Evolutionary conservation across 2,113 vertebrate genomes (phyloP).

Genomic region (Falco punctatus): DNA sequence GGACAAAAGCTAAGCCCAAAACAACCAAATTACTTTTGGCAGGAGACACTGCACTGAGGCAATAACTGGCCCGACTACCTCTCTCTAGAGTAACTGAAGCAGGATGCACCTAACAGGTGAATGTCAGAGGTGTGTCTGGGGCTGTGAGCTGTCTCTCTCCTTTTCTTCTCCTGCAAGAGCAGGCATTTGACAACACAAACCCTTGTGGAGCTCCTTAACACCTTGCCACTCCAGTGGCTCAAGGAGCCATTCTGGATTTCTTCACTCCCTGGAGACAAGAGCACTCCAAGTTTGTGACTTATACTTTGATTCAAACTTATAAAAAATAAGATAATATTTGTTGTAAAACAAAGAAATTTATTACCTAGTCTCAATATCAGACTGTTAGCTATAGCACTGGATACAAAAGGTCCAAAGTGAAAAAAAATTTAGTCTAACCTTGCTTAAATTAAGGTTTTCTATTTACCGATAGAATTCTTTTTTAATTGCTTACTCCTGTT

Average conservation of each 20-base stretch:
- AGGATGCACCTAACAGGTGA: neutral
- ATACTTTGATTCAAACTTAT: neutral
- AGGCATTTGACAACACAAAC: neutral
- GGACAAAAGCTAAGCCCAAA: neutral
- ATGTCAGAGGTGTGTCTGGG: neutral
- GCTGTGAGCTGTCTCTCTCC: neutral
- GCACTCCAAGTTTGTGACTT: neutral
- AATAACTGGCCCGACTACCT: neutral
- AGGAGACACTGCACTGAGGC: neutral
- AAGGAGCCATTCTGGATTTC: neutral
- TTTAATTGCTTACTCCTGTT: neutral
- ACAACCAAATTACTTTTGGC: neutral
- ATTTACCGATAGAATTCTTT: constrained; percentile 1
- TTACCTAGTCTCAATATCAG: neutral
- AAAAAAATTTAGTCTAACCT: constrained; percentile 25
- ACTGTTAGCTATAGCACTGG: neutral
- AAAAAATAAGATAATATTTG: neutral
- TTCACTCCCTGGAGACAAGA: neutral
- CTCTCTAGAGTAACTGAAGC: neutral
- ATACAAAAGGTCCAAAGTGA: constrained; percentile 42
- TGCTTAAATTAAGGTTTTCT: constrained; percentile 30
- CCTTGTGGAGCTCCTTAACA: neutral
- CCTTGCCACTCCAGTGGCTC: neutral
- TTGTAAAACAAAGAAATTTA: neutral
- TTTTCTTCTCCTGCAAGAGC: neutral